phyloP scores from a whole-genome alignment of 2,888 invertebrate genomes.

The Syrista parreyssii region DNA sequence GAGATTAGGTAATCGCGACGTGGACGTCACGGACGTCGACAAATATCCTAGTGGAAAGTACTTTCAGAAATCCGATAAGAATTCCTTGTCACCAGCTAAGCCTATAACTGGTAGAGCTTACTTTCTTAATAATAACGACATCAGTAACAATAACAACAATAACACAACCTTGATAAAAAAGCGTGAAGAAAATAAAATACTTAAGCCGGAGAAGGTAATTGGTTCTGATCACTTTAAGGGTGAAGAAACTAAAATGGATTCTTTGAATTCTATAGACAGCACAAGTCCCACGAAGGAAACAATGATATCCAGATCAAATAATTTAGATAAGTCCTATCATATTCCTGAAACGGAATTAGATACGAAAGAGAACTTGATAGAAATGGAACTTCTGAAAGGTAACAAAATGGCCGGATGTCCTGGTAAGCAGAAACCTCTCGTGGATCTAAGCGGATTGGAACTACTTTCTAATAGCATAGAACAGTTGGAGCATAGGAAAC shows the following conservation, averaged over 20 bases:
- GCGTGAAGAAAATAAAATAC: slow-evolving; percentile 15
- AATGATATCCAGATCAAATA: background rate
- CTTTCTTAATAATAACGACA: slow-evolving; percentile 31
- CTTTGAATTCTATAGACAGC: background rate
- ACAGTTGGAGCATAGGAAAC: slow-evolving; percentile 74
- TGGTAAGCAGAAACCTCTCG: slow-evolving; percentile 51
- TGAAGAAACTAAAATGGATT: background rate
- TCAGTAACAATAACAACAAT: slow-evolving; percentile 49
- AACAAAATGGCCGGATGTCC: background rate
- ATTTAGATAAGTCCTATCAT: background rate
- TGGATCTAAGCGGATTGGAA: slow-evolving; percentile 85
- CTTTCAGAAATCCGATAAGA: background rate
- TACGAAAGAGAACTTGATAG: background rate
- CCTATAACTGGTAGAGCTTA: slow-evolving; percentile 5
- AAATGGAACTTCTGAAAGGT: background rate
- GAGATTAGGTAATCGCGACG: background rate
- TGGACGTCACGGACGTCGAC: background rate
- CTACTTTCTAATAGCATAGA: slow-evolving; percentile 87
- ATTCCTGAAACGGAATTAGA: background rate
- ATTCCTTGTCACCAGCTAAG: slow-evolving; percentile 5
- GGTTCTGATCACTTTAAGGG: slow-evolving; percentile 7
- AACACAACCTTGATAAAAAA: slow-evolving; percentile 15
- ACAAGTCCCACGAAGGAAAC: background rate
- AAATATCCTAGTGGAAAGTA: background rate
- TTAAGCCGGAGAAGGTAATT: slow-evolving; percentile 16